Conservation (phyloP, 2,797 vertebrate species). For the Sebastes trivittatus region DNA sequence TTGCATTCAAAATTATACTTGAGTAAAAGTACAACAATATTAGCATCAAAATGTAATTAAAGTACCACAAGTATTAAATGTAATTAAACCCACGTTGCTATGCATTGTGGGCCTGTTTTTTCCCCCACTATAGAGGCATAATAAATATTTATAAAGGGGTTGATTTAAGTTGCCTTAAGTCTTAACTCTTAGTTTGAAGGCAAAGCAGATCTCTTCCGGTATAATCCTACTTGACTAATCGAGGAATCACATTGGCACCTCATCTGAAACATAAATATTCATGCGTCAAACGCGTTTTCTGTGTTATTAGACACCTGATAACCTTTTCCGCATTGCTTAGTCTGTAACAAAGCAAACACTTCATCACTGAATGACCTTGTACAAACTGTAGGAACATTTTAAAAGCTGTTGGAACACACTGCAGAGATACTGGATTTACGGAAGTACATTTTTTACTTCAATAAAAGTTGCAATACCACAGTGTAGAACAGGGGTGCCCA, state of each 20-base stretch:
- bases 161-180: no score
- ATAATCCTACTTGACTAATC: background rate
- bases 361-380: background rate
- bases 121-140: rapidly evolving
- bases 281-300: background rate
- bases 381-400: background rate
- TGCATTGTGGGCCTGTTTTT: no score
- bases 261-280: background rate
- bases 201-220: background rate
- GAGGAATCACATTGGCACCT: background rate
- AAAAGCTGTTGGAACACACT: background rate
- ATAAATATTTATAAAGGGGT: no score
- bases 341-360: background rate
- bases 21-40: background rate
- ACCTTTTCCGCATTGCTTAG: background rate
- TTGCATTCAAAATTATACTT: background rate
- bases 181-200: background rate
- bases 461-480: background rate
- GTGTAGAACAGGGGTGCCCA: background rate
- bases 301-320: background rate
- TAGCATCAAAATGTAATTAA: no score
- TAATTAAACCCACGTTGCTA: no score
- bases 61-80: no score
- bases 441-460: background rate
- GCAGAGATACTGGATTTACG: background rate